Base-by-base conservation (phyloP, 2,888 invertebrate species). In the Nomada flava region DNA sequence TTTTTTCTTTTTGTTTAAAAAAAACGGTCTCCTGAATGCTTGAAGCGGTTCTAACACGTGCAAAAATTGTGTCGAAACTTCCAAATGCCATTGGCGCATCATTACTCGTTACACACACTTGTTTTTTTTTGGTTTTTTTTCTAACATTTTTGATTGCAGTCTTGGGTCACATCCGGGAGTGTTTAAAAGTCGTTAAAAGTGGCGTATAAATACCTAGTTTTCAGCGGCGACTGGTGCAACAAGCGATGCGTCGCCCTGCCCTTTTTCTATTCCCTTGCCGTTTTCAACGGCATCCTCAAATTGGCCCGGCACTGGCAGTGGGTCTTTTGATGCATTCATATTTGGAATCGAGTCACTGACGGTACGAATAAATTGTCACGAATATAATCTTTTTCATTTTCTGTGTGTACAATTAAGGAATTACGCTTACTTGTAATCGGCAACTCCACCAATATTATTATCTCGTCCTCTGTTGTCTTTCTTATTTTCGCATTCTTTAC, bases 111-210 rank as follows among this genome's bases (percentile, higher is more conserved):
- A 80, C 83, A 85, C 88, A 86, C 18, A 60, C 23, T 71, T 29
- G 59, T 60, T 70, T 69, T 89, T 92, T 91, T 57, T 57, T n/a
- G n/a, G n/a, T n/a, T n/a, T n/a, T 88, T 92, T 91, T 57, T 57
- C 57, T 47, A 47, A 11, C 13, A 47, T 47, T 47, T 47, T 92
- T 91, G 88, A 90, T 91, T 91, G 91, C 92, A 92, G 92, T 93
- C 92, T 93, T 93, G 85, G 89, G 91, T 92, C 92, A 89, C 83
- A 89, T 91, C 90, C 90, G 91, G 89, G 91, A 89, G 83, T 86
- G 74, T 89, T 75, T 89, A 82, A 74, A 67, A 71, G 78, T 71
- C 71, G 68, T 72, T 86, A 77, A 75, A 81, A 79, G 68, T 82
- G 82, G 79, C 73, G 71, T 81, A 83, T 84, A 82, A 80, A 83